phyloP scores from a whole-genome alignment of 2,888 invertebrate genomes.

The Electrophaes corylata region DNA sequence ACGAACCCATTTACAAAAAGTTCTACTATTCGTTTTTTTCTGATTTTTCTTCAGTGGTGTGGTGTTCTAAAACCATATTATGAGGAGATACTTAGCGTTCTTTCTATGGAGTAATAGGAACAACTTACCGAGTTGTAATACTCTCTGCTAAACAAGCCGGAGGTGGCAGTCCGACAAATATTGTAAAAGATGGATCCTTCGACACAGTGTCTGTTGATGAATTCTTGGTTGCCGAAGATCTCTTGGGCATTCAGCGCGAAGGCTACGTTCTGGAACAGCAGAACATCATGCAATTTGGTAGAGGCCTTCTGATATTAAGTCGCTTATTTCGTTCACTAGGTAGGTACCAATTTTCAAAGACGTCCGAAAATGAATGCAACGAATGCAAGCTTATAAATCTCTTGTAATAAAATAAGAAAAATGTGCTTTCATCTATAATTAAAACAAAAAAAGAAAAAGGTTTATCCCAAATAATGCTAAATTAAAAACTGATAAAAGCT shows the following conservation, averaged over 20 bases:
- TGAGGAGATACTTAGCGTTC: background rate
- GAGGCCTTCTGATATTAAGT: background rate
- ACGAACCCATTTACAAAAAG: too few relatives aligned
- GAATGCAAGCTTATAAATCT: too few relatives aligned
- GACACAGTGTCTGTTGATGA: conserved; percentile 26
- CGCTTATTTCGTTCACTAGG: background rate
- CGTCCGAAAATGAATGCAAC: too few relatives aligned
- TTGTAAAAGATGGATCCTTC: conserved; percentile 29
- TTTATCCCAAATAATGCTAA: too few relatives aligned
- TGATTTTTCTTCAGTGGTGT: too few relatives aligned
- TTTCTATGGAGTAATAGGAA: background rate
- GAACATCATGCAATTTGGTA: background rate
- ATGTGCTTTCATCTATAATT: too few relatives aligned
- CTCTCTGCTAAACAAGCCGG: conserved; percentile 26
- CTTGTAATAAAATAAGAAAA: too few relatives aligned
- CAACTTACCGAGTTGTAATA: conserved; percentile 48
- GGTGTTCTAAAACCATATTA: too few relatives aligned
- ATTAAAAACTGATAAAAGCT: too few relatives aligned
- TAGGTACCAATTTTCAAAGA: too few relatives aligned
- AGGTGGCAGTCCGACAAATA: conserved; percentile 33
- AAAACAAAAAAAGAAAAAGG: too few relatives aligned
- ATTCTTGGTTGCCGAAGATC: conserved; percentile 47
- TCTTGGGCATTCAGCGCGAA: conserved; percentile 50
- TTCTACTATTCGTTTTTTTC: too few relatives aligned
- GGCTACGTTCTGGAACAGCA: conserved; percentile 42